Conservation (phyloP, 2,888 invertebrate genomes). For the Melieria picta region DNA sequence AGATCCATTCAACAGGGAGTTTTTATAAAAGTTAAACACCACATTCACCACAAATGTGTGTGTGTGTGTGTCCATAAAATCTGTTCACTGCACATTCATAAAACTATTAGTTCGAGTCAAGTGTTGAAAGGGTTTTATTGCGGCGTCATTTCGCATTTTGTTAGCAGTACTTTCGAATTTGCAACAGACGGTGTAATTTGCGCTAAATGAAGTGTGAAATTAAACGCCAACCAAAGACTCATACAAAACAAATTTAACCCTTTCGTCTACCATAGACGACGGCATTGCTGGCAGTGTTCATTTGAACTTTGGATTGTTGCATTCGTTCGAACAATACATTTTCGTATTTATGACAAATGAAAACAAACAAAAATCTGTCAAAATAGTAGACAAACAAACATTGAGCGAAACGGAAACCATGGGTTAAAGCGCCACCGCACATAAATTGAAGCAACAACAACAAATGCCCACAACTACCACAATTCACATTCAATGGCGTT, state of each 20-base stretch:
- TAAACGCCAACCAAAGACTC: slow-evolving; percentile 44
- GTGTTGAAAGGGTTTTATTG: slow-evolving; percentile 30
- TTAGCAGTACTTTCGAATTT: background rate
- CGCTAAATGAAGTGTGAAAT: slow-evolving; percentile 59
- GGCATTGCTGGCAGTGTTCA: background rate
- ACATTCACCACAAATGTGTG: too few species aligned
- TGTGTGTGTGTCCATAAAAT: too few species aligned
- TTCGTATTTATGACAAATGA: background rate
- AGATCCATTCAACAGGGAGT: too few species aligned
- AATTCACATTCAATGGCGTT: background rate
- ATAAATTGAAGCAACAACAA: slow-evolving; percentile 3
- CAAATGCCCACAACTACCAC: background rate
- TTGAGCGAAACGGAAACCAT: background rate
- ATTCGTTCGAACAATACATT: background rate
- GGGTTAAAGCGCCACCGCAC: background rate
- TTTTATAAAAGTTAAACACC: too few species aligned
- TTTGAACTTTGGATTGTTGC: background rate
- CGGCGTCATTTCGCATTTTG: background rate
- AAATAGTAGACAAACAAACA: background rate
- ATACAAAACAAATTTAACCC: slow-evolving; percentile 22
- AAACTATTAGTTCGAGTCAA: slow-evolving; percentile 30
- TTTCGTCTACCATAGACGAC: background rate
- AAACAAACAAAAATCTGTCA: background rate
- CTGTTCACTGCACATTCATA: slow-evolving; percentile 7
- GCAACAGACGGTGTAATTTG: slow-evolving; percentile 38